Conservation (phyloP, 1,140 invertebrate genomes). For the Drosophila kohkoa region DNA sequence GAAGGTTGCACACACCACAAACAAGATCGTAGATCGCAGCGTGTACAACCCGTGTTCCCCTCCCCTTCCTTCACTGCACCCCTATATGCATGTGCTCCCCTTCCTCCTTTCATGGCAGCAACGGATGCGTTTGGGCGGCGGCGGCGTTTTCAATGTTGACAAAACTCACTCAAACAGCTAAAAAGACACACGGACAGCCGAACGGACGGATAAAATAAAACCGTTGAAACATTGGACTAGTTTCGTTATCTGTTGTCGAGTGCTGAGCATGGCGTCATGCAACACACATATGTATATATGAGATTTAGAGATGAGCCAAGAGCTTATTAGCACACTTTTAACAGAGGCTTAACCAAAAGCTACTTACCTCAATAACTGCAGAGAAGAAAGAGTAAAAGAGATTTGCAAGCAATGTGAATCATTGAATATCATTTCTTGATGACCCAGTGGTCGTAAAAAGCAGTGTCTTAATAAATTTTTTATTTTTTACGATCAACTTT, state of each 20-base stretch:
- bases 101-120: slow-evolving; percentile 17
- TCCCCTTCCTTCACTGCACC: background rate
- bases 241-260: slow-evolving; percentile 69
- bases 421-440: background rate
- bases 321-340: slow-evolving; percentile 30
- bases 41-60: slow-evolving; percentile 17
- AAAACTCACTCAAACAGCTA: slow-evolving; percentile 66
- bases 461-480: background rate
- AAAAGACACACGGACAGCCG: background rate
- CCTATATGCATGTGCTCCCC: background rate
- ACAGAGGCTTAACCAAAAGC: background rate
- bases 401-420: background rate
- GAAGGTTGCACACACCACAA: slow-evolving; percentile 69
- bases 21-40: slow-evolving; percentile 60
- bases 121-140: slow-evolving; percentile 79
- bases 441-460: slow-evolving; percentile 14
- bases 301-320: slow-evolving; percentile 55
- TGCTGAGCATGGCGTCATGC: slow-evolving; percentile 64
- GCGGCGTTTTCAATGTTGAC: slow-evolving; percentile 77
- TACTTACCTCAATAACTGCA: background rate
- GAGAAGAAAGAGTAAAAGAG: background rate
- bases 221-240: slow-evolving; percentile 61
- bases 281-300: slow-evolving; percentile 23
- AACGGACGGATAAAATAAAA: slow-evolving; percentile 38
- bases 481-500: background rate